phyloP scores from a whole-genome alignment of 1,140 invertebrate genomes.

The Gonioctena quinquepunctata region DNA sequence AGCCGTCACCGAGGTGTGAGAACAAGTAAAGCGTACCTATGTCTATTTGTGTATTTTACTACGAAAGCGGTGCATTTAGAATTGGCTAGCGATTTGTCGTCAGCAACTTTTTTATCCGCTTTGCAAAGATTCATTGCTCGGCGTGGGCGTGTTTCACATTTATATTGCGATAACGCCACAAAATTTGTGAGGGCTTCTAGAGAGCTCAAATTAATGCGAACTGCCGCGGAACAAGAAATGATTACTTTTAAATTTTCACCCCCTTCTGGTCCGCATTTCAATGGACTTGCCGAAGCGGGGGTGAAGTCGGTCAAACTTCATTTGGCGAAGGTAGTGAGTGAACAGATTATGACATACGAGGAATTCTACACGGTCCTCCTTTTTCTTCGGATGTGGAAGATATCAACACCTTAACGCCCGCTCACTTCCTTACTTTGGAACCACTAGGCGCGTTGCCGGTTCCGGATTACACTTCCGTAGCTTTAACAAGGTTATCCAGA shows the following conservation, averaged over 20 bases:
- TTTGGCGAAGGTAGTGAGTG: background rate
- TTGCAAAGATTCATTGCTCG: background rate
- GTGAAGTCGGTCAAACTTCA: background rate
- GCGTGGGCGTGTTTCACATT: slow-evolving; percentile 10
- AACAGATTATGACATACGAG: background rate
- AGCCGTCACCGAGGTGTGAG: background rate
- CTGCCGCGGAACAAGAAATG: background rate
- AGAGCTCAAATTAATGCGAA: background rate
- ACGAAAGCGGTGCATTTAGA: no score
- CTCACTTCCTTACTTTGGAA: slow-evolving; percentile 1
- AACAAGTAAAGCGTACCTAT: background rate
- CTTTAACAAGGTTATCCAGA: no score
- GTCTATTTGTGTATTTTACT: no score
- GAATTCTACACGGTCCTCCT: slow-evolving; percentile 1
- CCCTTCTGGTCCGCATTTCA: background rate
- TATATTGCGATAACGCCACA: slow-evolving; percentile 52
- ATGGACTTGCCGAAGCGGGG: background rate
- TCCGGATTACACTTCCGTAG: no score
- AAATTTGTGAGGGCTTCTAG: slow-evolving; percentile 48
- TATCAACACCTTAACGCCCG: background rate
- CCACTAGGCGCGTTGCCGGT: background rate
- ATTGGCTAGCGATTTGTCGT: background rate
- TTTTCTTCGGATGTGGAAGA: background rate
- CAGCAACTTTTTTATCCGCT: background rate
- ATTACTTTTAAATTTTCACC: background rate